Percentiles rank a stretch among this genome's conserved stretches.
Conservation (phyloP, 2,113 vertebrate genomes). For the Rhea pennata region DNA sequence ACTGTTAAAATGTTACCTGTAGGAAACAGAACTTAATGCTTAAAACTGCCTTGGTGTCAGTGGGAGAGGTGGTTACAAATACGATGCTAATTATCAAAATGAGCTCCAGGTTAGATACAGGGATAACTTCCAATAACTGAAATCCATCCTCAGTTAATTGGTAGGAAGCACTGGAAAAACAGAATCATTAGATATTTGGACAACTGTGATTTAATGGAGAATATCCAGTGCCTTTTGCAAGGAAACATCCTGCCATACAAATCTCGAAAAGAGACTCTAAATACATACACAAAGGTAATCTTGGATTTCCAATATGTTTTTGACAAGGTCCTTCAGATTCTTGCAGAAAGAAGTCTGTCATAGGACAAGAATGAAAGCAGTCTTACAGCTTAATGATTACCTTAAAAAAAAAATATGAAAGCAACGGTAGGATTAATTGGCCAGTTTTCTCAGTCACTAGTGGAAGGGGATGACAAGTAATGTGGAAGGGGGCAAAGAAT, state of each 20-base stretch:
- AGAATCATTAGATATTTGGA: neutral
- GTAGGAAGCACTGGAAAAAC: neutral
- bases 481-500: neutral
- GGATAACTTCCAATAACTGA: neutral
- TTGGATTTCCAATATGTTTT: neutral
- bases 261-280: neutral
- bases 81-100: neutral
- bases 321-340: neutral
- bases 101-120: neutral
- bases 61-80: neutral
- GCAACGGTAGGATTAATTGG: neutral
- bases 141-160: neutral
- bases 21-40: neutral
- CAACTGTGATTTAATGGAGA: neutral
- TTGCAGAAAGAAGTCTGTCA: neutral
- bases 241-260: neutral
- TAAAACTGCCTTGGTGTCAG: neutral
- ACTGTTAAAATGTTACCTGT: neutral
- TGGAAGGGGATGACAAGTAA: neutral
- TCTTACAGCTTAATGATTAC: neutral
- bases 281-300: neutral
- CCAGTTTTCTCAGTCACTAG: rapidly evolving
- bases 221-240: neutral
- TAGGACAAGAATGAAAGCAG: neutral
- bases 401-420: neutral